Base-by-base conservation (phyloP, 2,797 vertebrate species). In the Echiichthys vipera region DNA sequence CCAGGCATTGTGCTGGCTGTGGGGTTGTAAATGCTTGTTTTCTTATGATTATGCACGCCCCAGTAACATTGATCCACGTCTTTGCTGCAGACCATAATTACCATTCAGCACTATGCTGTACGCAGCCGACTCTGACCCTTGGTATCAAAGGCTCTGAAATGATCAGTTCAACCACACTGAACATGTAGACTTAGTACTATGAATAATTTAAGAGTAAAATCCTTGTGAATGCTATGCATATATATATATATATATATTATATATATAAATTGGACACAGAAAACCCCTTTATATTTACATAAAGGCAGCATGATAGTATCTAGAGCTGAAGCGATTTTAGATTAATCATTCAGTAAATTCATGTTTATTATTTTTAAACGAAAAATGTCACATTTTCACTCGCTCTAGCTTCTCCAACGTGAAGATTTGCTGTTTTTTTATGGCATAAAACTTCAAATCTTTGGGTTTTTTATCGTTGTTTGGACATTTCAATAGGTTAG, bases 1-100 rank as follows among this genome's bases (percentile, higher is more conserved):
- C 39, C 55, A 2, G 88, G 84, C 77, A 0, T 5, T 20, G 29
- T 58, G 69, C 59, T 5, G 49, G 22, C 74, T 53, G 76, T 56
- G 62, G 39, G 74, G 37, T 62, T 54, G 53, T 84, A 85, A 91
- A 88, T 78, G 82, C 56, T 80, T 89, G 91, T 92, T 92, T 89
- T 87, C 42, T 91, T 91, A 80, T 65, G 63, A 59, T 92, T 90
- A 91, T 50, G 7, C 74, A 87, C 18, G 88, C 87, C 50, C 89
- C 84, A 90, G 56, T 89, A 86, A 90, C 61, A 71, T 7, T 20
- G 71, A 76, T 75, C 70, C 55, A 29, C 7, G 20, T 18, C 42
- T 53, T 27, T 20, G n/a, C 24, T 43, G 36, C 50, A 29, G 63
- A 46, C n/a, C 40, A 20, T 45, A 61, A 50, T 13, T 63, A 36